phyloP scores from a whole-genome alignment of 2,797 vertebrate species.

The Morelia viridis region DNA sequence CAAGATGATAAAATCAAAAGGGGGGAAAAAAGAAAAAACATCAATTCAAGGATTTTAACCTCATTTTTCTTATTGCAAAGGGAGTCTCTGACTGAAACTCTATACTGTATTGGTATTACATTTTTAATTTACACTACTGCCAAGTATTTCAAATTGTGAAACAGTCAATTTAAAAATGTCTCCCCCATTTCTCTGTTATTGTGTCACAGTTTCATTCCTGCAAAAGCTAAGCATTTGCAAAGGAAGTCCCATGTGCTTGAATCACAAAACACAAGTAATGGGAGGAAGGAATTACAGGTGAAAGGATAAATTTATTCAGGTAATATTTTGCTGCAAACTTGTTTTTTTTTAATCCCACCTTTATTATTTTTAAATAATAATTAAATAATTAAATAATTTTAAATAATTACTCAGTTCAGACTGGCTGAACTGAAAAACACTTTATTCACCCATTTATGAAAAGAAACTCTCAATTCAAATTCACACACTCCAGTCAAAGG shows the following conservation, averaged over 20 bases:
- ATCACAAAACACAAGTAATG: not conserved
- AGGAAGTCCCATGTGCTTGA: not conserved
- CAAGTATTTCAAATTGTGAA: not conserved
- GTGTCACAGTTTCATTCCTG: not conserved
- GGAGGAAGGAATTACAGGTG: not conserved
- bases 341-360: too few species aligned
- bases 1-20: constrained; percentile 12
- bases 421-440: not conserved
- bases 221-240: not conserved
- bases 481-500: not conserved
- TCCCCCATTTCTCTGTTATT: not conserved
- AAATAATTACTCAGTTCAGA: not conserved
- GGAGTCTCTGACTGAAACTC: not conserved
- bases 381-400: too few species aligned
- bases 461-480: not conserved
- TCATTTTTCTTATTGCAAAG: constrained; percentile 14
- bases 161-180: not conserved
- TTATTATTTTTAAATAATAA: too few species aligned
- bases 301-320: not conserved
- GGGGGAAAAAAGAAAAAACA: not conserved
- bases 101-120: not conserved
- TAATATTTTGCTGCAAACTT: not conserved
- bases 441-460: not conserved
- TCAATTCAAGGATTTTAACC: constrained; percentile 12
- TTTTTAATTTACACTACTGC: not conserved